Evolutionary conservation across 2,797 vertebrate species (phyloP).

Genomic region (Dendrocincla fuliginosa): DNA sequence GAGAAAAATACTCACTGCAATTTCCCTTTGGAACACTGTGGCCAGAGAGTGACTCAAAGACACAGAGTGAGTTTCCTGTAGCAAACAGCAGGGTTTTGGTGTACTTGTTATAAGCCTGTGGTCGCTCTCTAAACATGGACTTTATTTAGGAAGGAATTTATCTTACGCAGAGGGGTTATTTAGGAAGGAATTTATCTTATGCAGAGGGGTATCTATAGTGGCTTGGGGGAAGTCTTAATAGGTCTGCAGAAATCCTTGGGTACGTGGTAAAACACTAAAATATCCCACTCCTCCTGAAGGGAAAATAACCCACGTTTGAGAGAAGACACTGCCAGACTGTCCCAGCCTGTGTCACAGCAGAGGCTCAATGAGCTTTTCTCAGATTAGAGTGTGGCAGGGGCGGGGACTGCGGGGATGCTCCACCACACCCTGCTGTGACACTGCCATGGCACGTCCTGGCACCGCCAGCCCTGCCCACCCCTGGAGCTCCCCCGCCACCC

Average conservation of each 20-base stretch:
- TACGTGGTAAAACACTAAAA: accelerated
- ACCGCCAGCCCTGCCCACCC: accelerated
- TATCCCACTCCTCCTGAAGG: neutral
- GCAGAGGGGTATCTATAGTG: accelerated
- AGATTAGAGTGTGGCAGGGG: neutral
- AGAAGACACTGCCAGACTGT: neutral
- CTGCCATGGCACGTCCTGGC: neutral
- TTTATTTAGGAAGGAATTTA: neutral
- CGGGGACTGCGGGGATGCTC: neutral
- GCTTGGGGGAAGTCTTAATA: neutral
- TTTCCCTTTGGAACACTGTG: neutral
- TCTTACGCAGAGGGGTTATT: no score
- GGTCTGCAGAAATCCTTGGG: neutral
- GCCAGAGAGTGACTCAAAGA: neutral
- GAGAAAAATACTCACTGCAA: neutral
- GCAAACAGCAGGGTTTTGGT: neutral
- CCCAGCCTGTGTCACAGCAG: neutral
- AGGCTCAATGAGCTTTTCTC: neutral
- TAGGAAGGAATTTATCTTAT: neutral
- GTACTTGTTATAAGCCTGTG: neutral
- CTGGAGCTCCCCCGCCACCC: accelerated
- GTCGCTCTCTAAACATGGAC: neutral
- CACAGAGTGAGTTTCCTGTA: neutral
- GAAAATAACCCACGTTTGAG: neutral
- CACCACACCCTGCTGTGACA: neutral